Percentiles rank a stretch among this genome's conserved stretches.
These are phyloP conservation scores for Margarornis squamiger DNA, from an alignment of 2,797 vertebrate species.

Conservation along the genomic window DNA sequence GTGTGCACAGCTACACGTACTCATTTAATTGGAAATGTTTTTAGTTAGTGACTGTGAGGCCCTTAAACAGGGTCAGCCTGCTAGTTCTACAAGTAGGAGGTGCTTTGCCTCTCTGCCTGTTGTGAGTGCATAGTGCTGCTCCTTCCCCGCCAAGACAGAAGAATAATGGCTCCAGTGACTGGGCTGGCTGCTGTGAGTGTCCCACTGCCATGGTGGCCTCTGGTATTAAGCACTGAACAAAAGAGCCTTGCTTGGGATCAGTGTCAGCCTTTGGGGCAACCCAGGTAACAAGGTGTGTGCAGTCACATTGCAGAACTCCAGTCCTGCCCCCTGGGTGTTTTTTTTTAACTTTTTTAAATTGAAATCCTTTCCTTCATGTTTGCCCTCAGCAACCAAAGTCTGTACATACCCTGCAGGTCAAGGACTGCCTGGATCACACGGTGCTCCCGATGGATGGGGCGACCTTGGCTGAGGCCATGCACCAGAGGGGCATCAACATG, in stretches of 20 bases:
- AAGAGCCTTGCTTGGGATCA: not conserved
- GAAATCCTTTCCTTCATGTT: not conserved
- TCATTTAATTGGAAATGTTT: not conserved
- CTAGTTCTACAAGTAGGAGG: not conserved
- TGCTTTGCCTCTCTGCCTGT: not conserved
- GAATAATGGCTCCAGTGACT: not conserved
- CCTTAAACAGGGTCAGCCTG: not conserved
- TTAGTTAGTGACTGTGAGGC: not conserved
- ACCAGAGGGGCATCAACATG: conserved; percentile 95
- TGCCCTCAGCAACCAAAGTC: not conserved
- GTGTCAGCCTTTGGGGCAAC: not conserved
- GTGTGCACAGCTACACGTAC: not conserved
- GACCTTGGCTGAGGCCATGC: conserved; percentile 91
- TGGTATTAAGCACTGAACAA: not conserved
- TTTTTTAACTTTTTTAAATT: not conserved
- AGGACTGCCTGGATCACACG: conserved; percentile 94
- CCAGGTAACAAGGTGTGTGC: not conserved
- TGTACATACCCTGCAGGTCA: conserved; percentile 79
- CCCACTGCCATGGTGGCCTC: not conserved
- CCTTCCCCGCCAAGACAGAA: not conserved
- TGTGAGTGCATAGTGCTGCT: not conserved
- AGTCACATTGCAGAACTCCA: not conserved
- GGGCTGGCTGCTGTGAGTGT: not conserved
- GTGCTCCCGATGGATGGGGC: conserved; percentile 95
- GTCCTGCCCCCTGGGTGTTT: not conserved